phyloP scores from a whole-genome alignment of 92 coral and sea anemone genomes.

The Zoanthus sansibaricus region DNA sequence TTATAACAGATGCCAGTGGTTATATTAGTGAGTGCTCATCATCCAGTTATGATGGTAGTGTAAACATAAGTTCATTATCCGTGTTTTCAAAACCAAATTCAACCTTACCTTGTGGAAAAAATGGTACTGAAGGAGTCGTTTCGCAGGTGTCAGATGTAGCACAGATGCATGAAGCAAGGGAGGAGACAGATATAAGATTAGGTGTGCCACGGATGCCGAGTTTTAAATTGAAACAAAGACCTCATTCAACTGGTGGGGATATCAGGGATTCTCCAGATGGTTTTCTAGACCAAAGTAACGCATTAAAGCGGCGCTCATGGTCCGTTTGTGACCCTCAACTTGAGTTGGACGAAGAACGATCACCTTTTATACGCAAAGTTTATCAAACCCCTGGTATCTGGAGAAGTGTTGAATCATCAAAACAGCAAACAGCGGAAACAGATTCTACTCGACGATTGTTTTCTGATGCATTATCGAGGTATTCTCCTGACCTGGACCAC shows the following conservation, averaged over 20 bases:
- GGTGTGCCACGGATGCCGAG: not conserved
- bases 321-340: slow-evolving; percentile 30
- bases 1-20: slow-evolving; percentile 36
- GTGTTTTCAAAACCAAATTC: slow-evolving; percentile 4
- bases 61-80: slow-evolving; percentile 11
- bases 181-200: not conserved
- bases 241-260: slow-evolving; percentile 13
- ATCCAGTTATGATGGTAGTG: not conserved
- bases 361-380: slow-evolving; percentile 46
- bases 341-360: slow-evolving; percentile 17
- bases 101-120: not conserved
- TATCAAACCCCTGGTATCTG: not conserved
- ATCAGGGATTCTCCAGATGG: not conserved
- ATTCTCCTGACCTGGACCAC: not conserved
- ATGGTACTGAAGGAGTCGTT: not conserved
- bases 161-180: not conserved
- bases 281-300: not conserved
- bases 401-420: not conserved
- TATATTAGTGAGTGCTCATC: slow-evolving; percentile 34
- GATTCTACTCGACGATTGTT: not conserved
- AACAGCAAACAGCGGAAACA: not conserved
- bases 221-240: not conserved
- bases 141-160: not conserved
- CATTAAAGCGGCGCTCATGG: slow-evolving; percentile 38
- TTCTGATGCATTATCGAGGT: not conserved